These are phyloP conservation scores for Aradus depressus DNA, from an alignment of 2,888 invertebrate species.

Conservation along the genomic window DNA sequence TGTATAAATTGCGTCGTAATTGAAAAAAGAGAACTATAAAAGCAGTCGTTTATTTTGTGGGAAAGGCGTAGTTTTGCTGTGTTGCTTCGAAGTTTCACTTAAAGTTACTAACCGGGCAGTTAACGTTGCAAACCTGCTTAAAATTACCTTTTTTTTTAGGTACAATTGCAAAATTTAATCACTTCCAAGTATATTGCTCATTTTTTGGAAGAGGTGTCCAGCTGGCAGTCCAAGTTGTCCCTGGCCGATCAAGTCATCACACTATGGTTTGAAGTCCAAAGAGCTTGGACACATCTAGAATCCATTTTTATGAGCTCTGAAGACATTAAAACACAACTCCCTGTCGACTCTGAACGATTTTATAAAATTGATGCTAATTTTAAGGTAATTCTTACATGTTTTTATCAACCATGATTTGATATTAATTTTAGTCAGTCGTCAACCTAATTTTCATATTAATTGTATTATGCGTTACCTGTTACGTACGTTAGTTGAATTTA, in stretches of 20 bases:
- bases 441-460: not conserved
- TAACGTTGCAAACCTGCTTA: too few relatives aligned
- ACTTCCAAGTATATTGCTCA: conserved; percentile 95
- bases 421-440: not conserved
- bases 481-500: not conserved
- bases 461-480: not conserved
- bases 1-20: too few relatives aligned
- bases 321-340: conserved; percentile 87
- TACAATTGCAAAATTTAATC: conserved; percentile 89
- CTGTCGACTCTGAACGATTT: conserved; percentile 86
- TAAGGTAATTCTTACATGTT: conserved; percentile 45
- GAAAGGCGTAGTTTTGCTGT: too few relatives aligned
- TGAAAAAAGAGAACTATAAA: too few relatives aligned
- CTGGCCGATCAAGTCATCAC: conserved; percentile 89
- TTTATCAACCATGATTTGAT: conserved; percentile 1
- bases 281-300: conserved; percentile 94
- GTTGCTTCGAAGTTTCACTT: too few relatives aligned
- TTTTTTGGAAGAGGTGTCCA: conserved; percentile 86
- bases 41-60: too few relatives aligned
- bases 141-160: conserved; percentile 43
- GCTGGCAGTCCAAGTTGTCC: conserved; percentile 86
- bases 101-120: too few relatives aligned
- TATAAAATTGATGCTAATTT: conserved; percentile 84
- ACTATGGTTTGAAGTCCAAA: conserved; percentile 90
- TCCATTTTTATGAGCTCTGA: conserved; percentile 97